Percentiles rank a stretch among this genome's conserved stretches.
Evolutionary conservation across 2,888 invertebrate species (phyloP).

Genomic region (Glaucopsyche alexis): DNA sequence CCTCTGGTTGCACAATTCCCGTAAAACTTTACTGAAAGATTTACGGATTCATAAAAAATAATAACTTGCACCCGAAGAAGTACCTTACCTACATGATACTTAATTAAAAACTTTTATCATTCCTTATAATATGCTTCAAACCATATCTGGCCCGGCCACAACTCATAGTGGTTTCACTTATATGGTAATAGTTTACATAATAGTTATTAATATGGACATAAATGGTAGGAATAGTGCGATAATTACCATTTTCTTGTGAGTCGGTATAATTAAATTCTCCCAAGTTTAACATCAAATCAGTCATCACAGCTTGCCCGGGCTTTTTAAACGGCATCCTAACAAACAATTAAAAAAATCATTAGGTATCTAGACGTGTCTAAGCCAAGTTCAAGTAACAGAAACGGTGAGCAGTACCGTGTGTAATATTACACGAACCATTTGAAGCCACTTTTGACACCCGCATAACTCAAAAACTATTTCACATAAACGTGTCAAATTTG

Average conservation of each 20-base stretch:
- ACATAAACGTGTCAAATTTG: too few relatives aligned
- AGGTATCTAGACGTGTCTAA: too few relatives aligned
- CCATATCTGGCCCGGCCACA: background rate
- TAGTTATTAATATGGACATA: background rate
- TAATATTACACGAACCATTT: too few relatives aligned
- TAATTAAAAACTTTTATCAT: background rate
- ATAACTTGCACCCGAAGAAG: background rate
- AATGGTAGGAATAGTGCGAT: background rate
- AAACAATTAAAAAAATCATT: conserved; percentile 36
- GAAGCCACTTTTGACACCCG: too few relatives aligned
- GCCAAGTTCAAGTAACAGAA: too few relatives aligned
- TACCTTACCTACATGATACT: background rate
- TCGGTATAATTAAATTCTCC: conserved; percentile 56
- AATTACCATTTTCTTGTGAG: conserved; percentile 54
- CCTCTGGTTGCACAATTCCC: too few relatives aligned
- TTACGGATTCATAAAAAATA: background rate
- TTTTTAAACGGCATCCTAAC: conserved; percentile 78
- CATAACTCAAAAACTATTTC: too few relatives aligned
- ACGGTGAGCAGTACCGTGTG: too few relatives aligned
- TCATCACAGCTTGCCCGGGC: conserved; percentile 56
- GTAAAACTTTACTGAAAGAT: too few relatives aligned
- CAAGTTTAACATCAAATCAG: conserved; percentile 84
- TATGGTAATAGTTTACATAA: conserved; percentile 7
- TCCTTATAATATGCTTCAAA: background rate
- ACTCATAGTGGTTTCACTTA: background rate